Conservation (phyloP, 30 jellyfish, hydroid and myxozoan genomes). For the Euphysa ruthae region DNA sequence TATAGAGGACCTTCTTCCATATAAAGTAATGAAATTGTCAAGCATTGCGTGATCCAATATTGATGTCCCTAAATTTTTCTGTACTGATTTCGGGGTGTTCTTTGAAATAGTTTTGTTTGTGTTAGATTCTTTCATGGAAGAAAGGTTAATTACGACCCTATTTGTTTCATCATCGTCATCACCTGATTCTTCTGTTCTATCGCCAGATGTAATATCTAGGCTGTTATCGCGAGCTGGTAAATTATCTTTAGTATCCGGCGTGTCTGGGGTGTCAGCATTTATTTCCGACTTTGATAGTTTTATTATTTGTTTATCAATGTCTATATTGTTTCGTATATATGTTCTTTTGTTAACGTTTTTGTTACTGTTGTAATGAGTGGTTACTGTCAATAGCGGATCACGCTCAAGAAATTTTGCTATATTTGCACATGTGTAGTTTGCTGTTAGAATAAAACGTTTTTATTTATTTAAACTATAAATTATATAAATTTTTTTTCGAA, state of each 20-base stretch:
- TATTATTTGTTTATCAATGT: neutral
- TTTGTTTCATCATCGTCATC: neutral
- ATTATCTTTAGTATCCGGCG: neutral
- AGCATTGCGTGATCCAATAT: neutral
- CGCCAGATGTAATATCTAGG: neutral
- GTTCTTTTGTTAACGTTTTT: neutral
- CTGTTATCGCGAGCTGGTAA: neutral
- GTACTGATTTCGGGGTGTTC: neutral
- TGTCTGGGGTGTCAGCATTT: neutral
- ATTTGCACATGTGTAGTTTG: neutral
- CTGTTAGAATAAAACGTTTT: neutral
- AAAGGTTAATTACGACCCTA: neutral
- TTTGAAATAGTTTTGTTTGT: neutral
- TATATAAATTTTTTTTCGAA: too few relatives aligned
- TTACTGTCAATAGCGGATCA: neutral
- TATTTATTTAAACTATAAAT: too few relatives aligned
- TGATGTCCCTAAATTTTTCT: neutral
- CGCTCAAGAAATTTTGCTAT: slow-evolving; percentile 3
- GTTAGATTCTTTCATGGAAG: neutral
- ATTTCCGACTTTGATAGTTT: neutral
- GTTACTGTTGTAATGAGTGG: neutral
- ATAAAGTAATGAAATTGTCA: neutral
- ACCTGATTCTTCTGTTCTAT: neutral
- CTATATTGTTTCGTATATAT: neutral
- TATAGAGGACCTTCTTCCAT: too few relatives aligned